A percentile compares a stretch with the other conserved stretches of the same genome.
phyloP scores from a whole-genome alignment of 2,888 invertebrate genomes.

The Mythimna ferrago region DNA sequence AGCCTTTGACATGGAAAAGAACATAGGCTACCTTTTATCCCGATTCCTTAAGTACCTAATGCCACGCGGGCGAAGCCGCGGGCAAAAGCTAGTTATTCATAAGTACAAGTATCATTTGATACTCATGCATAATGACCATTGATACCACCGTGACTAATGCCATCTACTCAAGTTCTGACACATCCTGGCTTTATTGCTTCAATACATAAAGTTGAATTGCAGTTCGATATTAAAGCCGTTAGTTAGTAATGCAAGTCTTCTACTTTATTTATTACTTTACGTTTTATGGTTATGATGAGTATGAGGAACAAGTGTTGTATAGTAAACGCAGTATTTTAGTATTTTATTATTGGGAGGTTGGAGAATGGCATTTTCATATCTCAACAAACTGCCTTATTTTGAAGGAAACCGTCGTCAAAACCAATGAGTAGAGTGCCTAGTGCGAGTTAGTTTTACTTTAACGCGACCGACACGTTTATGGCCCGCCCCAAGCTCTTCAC shows the following conservation, averaged over 20 bases:
- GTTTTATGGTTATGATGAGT: conserved; percentile 4
- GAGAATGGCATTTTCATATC: background rate
- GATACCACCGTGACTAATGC: background rate
- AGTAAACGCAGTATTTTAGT: background rate
- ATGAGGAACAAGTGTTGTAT: background rate
- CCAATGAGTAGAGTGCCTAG: no score
- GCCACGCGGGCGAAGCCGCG: no score
- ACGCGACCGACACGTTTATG: no score
- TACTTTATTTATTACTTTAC: conserved; percentile 29
- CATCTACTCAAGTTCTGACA: conserved; percentile 9
- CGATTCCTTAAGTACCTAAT: no score
- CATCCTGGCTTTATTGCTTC: conserved; percentile 27
- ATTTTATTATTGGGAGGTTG: background rate
- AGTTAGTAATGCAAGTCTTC: background rate
- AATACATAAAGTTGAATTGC: conserved; percentile 3
- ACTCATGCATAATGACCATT: background rate
- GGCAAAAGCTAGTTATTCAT: no score
- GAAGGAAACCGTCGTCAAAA: no score
- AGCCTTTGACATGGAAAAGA: no score
- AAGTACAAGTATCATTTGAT: no score
- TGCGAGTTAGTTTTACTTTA: no score
- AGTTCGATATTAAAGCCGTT: conserved; percentile 10
- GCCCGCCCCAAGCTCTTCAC: no score
- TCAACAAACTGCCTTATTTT: no score
- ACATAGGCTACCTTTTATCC: no score